A percentile compares a stretch with the other conserved stretches of the same genome.
These are phyloP conservation scores for Heliconius hewitsoni DNA, from an alignment of 1,140 invertebrate species.

Conservation along the genomic window DNA sequence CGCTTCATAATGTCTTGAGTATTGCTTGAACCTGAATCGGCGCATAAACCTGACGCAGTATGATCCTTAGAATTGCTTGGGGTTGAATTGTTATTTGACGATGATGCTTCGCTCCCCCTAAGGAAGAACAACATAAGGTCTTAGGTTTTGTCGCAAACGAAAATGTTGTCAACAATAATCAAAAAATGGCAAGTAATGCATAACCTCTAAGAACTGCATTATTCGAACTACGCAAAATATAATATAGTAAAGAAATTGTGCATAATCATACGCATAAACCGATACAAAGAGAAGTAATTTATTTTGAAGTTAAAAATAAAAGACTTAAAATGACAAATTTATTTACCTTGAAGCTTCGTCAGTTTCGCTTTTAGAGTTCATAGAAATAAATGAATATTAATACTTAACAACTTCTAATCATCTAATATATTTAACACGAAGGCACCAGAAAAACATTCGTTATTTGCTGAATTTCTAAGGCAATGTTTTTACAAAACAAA, in stretches of 20 bases:
- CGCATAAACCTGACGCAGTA: constrained; percentile 60
- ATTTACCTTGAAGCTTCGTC: constrained; percentile 82
- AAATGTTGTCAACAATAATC: constrained; percentile 41
- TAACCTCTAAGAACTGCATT: constrained; percentile 48
- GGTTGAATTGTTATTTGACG: constrained; percentile 71
- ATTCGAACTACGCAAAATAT: constrained; percentile 7
- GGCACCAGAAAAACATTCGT: constrained; percentile 52
- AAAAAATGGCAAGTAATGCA: constrained; percentile 75
- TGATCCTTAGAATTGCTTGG: constrained; percentile 59
- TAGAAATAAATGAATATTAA: constrained; percentile 72
- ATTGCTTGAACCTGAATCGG: constrained; percentile 50
- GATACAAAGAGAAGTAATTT: background rate
- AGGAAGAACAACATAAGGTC: constrained; percentile 27
- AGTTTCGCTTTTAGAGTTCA: constrained; percentile 80
- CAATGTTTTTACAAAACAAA: constrained; percentile 60
- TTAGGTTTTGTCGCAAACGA: background rate
- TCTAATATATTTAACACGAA: constrained; percentile 55
- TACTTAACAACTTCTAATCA: constrained; percentile 55
- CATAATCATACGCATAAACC: constrained; percentile 10
- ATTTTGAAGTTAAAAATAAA: constrained; percentile 15
- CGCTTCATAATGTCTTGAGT: constrained; percentile 88
- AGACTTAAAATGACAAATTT: constrained; percentile 48
- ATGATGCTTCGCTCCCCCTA: constrained; percentile 80
- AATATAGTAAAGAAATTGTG: background rate
- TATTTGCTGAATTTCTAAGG: constrained; percentile 40